Conservation (phyloP, 2,888 invertebrate species). For the Drosophila merina region DNA sequence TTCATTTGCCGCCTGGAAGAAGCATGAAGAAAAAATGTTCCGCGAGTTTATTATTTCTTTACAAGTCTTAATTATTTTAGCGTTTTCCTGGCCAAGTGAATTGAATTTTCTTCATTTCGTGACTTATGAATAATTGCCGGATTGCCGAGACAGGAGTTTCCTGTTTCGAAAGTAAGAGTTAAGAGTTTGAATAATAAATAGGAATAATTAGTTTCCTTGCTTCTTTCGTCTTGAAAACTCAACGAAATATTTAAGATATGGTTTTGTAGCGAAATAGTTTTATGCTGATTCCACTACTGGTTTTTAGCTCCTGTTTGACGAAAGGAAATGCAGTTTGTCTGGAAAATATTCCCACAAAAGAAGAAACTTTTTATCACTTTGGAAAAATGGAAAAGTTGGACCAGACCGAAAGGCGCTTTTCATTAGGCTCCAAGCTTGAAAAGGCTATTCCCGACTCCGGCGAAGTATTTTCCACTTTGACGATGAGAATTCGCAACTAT, state of each 20-base stretch:
- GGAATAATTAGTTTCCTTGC: constrained; percentile 1
- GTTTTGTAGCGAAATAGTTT: no score
- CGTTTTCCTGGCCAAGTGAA: constrained; percentile 34
- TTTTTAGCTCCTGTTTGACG: no score
- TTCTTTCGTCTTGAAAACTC: neutral
- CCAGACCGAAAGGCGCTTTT: constrained; percentile 11
- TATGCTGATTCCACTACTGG: no score
- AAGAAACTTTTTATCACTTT: neutral
- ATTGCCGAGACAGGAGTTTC: neutral
- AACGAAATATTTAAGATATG: no score
- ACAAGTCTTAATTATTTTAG: constrained; percentile 42
- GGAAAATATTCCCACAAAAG: neutral
- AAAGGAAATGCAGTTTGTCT: neutral
- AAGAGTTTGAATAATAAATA: constrained; percentile 13
- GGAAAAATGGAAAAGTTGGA: neutral
- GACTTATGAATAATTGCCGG: constrained; percentile 11
- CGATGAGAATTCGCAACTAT: constrained; percentile 14
- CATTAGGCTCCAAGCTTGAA: constrained; percentile 16
- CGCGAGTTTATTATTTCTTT: constrained; percentile 38
- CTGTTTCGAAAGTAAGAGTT: constrained; percentile 9
- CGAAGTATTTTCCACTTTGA: constrained; percentile 19
- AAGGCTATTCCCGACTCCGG: constrained; percentile 8
- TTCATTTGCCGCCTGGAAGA: constrained; percentile 3
- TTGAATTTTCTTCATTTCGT: constrained; percentile 25
- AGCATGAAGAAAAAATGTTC: constrained; percentile 13